These are phyloP conservation scores for Aphidius colemani DNA, from an alignment of 2,888 invertebrate species.

Conservation along the genomic window DNA sequence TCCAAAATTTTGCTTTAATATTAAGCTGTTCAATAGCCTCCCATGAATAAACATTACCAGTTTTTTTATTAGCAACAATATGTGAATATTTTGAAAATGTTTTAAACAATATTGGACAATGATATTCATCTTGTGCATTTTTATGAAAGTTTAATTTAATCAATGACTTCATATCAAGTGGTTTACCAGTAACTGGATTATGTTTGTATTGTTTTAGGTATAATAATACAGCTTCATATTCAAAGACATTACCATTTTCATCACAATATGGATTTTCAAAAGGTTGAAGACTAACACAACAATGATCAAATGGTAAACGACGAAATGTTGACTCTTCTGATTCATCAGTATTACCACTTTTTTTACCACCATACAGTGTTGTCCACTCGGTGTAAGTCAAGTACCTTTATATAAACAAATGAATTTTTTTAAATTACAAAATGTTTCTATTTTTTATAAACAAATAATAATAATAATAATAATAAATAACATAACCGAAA, in stretches of 20 bases:
- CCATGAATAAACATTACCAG: constrained; percentile 94
- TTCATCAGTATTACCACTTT: constrained; percentile 66
- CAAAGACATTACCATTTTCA: constrained; percentile 88
- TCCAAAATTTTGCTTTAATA: constrained; percentile 91
- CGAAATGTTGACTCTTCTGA: constrained; percentile 83
- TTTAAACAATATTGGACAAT: constrained; percentile 94
- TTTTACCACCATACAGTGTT: constrained; percentile 88
- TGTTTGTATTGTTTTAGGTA: constrained; percentile 90
- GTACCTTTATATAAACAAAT: constrained; percentile 66
- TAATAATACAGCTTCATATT: constrained; percentile 82
- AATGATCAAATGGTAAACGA: constrained; percentile 90
- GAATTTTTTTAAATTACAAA: not conserved
- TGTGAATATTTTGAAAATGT: constrained; percentile 91
- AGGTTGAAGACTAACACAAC: constrained; percentile 88
- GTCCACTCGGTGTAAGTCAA: constrained; percentile 88
- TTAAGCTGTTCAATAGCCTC: constrained; percentile 97
- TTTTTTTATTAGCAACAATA: constrained; percentile 85
- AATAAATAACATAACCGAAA: constrained; percentile 23
- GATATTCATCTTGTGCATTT: constrained; percentile 81
- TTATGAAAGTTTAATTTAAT: constrained; percentile 87
- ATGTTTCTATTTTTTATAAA: not conserved
- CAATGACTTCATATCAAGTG: constrained; percentile 79
- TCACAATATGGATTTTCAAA: constrained; percentile 93
- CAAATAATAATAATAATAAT: not conserved
- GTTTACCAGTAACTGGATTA: constrained; percentile 93